Evolutionary conservation across 2,888 invertebrate species (phyloP).

Genomic region (Herminia tarsipennalis): DNA sequence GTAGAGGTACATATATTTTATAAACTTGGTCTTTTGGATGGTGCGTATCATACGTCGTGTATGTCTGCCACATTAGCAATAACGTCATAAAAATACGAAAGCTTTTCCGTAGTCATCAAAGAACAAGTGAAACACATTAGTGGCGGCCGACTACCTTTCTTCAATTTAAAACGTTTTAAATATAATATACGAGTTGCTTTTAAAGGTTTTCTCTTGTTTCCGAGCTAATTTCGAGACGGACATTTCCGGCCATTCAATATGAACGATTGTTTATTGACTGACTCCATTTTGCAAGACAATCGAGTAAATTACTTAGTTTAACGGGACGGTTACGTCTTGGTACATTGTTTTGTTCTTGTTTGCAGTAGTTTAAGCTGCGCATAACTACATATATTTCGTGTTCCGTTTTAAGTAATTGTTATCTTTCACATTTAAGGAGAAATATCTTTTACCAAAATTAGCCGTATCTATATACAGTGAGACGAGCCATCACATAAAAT

Average conservation of each 20-base stretch:
- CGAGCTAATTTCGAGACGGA: constrained; percentile 81
- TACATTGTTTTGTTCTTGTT: constrained; percentile 25
- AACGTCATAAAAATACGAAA: constrained; percentile 51
- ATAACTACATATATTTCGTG: constrained; percentile 6
- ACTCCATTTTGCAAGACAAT: constrained; percentile 78
- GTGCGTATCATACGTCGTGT: background rate
- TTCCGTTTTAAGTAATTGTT: too few species aligned
- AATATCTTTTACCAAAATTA: too few species aligned
- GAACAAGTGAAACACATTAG: constrained; percentile 77
- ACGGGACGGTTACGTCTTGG: constrained; percentile 52
- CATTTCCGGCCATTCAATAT: constrained; percentile 85
- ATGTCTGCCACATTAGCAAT: constrained; percentile 12
- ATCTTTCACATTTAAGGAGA: too few species aligned
- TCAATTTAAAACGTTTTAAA: constrained; percentile 72
- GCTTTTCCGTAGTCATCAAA: constrained; percentile 36
- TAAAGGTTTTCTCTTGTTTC: constrained; percentile 84
- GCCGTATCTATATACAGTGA: too few species aligned
- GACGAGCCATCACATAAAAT: too few species aligned
- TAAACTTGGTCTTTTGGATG: too few species aligned
- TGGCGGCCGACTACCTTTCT: constrained; percentile 55
- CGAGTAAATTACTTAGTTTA: constrained; percentile 74
- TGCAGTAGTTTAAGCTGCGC: background rate
- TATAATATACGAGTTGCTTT: constrained; percentile 77
- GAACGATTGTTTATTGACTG: constrained; percentile 83
- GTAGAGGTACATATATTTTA: too few species aligned